Evolutionary conservation across 2,797 vertebrate genomes (phyloP), one percentile per base, ranked within the genome.

Genomic region (Fringilla coelebs): DNA sequence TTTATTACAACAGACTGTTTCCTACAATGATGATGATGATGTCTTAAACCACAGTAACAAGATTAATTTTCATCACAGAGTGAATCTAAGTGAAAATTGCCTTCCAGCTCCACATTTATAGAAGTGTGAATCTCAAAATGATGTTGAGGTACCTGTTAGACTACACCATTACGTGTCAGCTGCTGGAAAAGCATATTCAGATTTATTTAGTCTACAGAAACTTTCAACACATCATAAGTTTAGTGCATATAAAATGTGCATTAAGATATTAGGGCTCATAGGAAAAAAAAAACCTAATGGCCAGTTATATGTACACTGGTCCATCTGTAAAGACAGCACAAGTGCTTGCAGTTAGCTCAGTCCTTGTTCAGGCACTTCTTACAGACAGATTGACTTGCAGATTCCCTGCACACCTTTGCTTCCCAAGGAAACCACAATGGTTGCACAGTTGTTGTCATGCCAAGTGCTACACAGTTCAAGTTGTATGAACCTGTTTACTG

Each of bases 1-100:
- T 60, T 93, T 85, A 82, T 82, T 84, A 83, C 67, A 93, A 90
- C 76, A 93, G 28, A 67, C 90, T 96, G 67, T 90, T 88, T 87
- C 76, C 85, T 88, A 25, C 19, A 19, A 28, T 14, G 18, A 40
- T 60, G 48, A 89, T 79, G 68, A 93, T 72, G 74, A 72, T 36
- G 38, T 6, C 73, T 74, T 94, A 78, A 97, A 73, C 45, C 34
- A 71, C 38, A 77, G 61, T 89, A 90, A 78, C 8, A 49, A 36
- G 71, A 79, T 93, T 78, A 68, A 67, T 55, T 93, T 90, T 63
- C 34, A 58, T 94, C 76, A 63, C 24, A 89, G 58, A 6, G 3
- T 82, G 72, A 96, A 82, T 17, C 3, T 13, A 89, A 90, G 61
- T 66, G 70, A 58, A 58, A 70, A 41, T 70, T 83, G 21, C 36